Base-by-base conservation (phyloP, 2,113 vertebrate species). In the Poicephalus gulielmi region DNA sequence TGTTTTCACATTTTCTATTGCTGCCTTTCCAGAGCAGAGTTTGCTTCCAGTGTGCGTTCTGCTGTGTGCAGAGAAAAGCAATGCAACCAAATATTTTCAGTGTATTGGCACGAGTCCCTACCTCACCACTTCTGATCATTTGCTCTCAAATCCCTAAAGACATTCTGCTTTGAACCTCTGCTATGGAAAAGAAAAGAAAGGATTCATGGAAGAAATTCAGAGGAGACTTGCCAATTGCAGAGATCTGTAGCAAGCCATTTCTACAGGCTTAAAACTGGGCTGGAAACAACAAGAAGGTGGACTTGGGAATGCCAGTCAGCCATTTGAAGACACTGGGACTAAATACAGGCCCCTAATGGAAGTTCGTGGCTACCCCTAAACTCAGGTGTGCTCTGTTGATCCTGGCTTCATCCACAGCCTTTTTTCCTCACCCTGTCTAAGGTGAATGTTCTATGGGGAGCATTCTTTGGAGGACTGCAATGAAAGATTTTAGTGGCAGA, bases 1-100 rank as follows among this genome's bases (percentile, higher is more conserved):
- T 95, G 83, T 95, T 95, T 92, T 80, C 85, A 83, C 91, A 85
- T 95, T 96, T 91, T 95, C 93, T 96, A 90, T 87, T 90, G 89
- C 87, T 95, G 90, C 88, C 59, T 92, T 94, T 90, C 92, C 95
- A 89, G 77, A 92, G 91, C 89, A 23, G 83, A 91, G 89, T 92
- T 95, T 87, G 73, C 69, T 96, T 97, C 86, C 96, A 94, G 83
- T 24, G 66, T 39, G 92, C 7, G 2, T 88, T 96, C 60, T 62
- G 88, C 88, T 88, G 66, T 92, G 73, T 47, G 80, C 88, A 84
- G 47, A 95, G 73, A 84, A 90, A 94, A 92, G 95, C 83, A 95
- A 73, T 28, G 81, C 86, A 82, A 94, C 80, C 37, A 93, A 95
- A 89, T 94, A 95, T 96, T 95, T 96, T 68, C 91, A 85, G 74